Base-by-base conservation (phyloP, 2,113 vertebrate species). In the Chinchilla lanigera region DNA sequence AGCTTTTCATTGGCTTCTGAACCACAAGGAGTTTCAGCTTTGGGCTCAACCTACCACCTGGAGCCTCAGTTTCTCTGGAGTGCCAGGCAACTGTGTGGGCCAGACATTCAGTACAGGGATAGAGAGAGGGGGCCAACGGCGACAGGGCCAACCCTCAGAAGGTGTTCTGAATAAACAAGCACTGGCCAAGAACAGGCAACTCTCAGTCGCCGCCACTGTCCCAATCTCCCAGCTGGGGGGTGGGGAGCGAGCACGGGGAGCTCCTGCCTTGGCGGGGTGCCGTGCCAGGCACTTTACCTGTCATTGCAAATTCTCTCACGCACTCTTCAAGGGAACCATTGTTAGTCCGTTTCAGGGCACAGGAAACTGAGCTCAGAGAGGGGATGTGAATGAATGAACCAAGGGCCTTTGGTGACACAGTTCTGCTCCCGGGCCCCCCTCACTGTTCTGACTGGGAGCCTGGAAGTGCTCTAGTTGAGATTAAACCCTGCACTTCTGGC, bases 161-260 rank as follows among this genome's bases (percentile, higher is more conserved):
- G 60, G 85, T 80, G 86, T 60, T 75, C 95, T 96, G 83, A 93
- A 92, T 96, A 90, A 89, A 87, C 86, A 97, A 89, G 56, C 14
- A 3, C 60, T 17, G 52, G 54, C 65, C 80, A 69, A 95, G 94
- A 97, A 93, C 87, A 95, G 38, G 52, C 86, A 3, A 69, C 84
- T 93, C 89, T 75, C 30, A 35, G 89, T 11, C 78, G 38, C 82
- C 1, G 41, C 56, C 77, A 8, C 85, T 26, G 35, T 56, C 73
- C 86, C 67, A 47, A 63, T 86, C 71, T 8, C 54, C 71, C 58
- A 0, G 10, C 61, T 7, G 35, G 77, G 77, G 0, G 6, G 81
- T 16, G 44, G 58, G 73, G 19, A 20, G 52, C 8, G 20, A 67
- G 33, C 24, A 69, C 1, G 5, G 13, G 33, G 35, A 47, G 47